A percentile compares a stretch with the other conserved stretches of the same genome.
phyloP scores from a whole-genome alignment of 2,797 vertebrate species.

The Martes flavigula region DNA sequence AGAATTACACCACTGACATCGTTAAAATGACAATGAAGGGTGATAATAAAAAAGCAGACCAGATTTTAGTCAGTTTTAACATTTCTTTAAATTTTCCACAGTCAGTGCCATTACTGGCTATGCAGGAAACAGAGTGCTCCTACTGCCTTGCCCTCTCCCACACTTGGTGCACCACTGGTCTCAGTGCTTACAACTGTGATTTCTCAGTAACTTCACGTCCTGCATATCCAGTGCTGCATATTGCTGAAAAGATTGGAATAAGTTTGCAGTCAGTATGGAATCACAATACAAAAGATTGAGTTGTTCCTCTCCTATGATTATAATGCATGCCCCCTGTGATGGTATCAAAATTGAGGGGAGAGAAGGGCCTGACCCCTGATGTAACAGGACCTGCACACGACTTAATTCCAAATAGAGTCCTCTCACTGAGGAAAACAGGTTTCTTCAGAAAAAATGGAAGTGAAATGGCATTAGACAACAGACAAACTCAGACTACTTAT shows the following conservation, averaged over 20 bases:
- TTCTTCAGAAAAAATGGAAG: not conserved
- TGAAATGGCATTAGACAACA: conserved; percentile 48
- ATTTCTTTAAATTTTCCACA: not conserved
- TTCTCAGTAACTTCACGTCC: not conserved
- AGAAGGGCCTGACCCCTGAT: not conserved
- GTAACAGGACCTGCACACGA: not conserved
- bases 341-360: not conserved
- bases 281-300: not conserved
- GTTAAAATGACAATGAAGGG: not conserved
- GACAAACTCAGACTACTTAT: conserved; percentile 15
- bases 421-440: not conserved
- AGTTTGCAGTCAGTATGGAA: not conserved
- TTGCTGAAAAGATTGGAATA: not conserved
- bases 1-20: not conserved
- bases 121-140: rapidly evolving
- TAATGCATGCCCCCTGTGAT: rapidly evolving
- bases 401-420: conserved; percentile 40
- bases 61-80: not conserved
- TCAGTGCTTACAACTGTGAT: not conserved
- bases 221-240: not conserved
- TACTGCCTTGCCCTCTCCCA: rapidly evolving
- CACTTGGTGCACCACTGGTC: rapidly evolving
- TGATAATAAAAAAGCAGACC: not conserved
- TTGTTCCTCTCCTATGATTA: not conserved
- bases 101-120: not conserved